Evolutionary conservation across 2,113 vertebrate species (phyloP).

Genomic region (Tachycineta bicolor): DNA sequence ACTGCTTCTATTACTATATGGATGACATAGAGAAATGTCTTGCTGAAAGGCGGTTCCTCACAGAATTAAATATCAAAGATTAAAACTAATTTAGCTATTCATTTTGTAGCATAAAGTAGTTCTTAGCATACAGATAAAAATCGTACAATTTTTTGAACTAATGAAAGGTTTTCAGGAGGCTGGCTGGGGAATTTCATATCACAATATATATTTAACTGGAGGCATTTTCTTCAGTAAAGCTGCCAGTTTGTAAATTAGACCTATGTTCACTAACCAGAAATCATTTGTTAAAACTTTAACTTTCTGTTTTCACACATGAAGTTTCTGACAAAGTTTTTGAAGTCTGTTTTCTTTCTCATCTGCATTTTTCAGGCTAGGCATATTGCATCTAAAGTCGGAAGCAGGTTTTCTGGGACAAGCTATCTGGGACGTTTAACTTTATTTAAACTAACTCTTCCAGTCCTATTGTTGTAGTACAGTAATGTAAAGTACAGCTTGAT

Average conservation of each 20-base stretch:
- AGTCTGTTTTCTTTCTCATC: slow-evolving; percentile 9
- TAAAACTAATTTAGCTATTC: background rate
- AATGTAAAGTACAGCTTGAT: background rate
- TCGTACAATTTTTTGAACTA: background rate
- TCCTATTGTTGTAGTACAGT: background rate
- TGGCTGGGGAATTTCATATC: background rate
- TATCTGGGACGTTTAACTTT: slow-evolving; percentile 18
- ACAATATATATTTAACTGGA: background rate
- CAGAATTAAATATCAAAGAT: background rate
- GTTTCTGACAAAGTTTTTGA: slow-evolving; percentile 14
- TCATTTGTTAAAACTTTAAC: background rate
- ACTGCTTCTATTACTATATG: background rate
- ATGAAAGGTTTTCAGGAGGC: background rate
- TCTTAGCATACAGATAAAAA: background rate
- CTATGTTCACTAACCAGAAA: background rate
- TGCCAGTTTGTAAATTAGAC: background rate
- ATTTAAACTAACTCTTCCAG: background rate
- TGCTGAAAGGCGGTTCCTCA: background rate
- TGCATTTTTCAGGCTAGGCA: background rate
- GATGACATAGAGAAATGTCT: background rate
- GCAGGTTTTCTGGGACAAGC: slow-evolving; percentile 30
- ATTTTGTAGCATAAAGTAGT: background rate
- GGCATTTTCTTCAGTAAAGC: background rate
- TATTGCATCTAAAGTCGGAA: background rate
- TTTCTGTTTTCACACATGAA: background rate